These are phyloP conservation scores for Scolopax mira DNA, from an alignment of 2,113 vertebrate genomes.

Conservation along the genomic window DNA sequence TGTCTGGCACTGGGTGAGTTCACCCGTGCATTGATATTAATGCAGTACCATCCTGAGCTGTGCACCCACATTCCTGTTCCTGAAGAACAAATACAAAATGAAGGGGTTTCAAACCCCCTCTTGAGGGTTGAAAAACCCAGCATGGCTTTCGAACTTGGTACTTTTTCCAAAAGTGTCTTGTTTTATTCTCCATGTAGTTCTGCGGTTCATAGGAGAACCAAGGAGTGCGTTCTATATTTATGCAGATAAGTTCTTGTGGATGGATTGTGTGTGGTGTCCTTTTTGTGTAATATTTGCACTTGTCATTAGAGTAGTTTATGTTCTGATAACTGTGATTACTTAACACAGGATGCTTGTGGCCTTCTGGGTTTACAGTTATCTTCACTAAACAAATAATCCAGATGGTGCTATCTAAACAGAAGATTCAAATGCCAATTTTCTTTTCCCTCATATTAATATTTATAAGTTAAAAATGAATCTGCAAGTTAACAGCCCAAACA, in stretches of 20 bases:
- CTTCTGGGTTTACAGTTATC: background rate
- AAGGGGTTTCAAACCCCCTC: background rate
- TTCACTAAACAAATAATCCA: slow-evolving; percentile 36
- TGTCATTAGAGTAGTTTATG: slow-evolving; percentile 32
- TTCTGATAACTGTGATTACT: slow-evolving; percentile 47
- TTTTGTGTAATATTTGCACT: slow-evolving; percentile 13
- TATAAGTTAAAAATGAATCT: background rate
- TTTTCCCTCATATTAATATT: slow-evolving; percentile 28
- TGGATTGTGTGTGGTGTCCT: background rate
- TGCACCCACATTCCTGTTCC: accelerated
- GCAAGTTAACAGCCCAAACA: background rate
- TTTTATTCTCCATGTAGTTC: background rate
- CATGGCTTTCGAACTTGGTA: background rate
- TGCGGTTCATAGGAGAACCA: background rate
- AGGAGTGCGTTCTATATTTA: background rate
- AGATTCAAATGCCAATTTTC: background rate
- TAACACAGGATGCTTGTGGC: background rate
- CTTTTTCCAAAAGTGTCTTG: background rate
- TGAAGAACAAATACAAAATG: background rate
- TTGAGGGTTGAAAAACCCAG: background rate
- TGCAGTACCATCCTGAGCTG: background rate
- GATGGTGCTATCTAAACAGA: slow-evolving; percentile 29
- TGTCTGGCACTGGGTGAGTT: background rate
- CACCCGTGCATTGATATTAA: background rate
- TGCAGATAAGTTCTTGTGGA: background rate